phyloP scores from a whole-genome alignment of 2,797 vertebrate species.

The Petrocephalus schoutedeni region DNA sequence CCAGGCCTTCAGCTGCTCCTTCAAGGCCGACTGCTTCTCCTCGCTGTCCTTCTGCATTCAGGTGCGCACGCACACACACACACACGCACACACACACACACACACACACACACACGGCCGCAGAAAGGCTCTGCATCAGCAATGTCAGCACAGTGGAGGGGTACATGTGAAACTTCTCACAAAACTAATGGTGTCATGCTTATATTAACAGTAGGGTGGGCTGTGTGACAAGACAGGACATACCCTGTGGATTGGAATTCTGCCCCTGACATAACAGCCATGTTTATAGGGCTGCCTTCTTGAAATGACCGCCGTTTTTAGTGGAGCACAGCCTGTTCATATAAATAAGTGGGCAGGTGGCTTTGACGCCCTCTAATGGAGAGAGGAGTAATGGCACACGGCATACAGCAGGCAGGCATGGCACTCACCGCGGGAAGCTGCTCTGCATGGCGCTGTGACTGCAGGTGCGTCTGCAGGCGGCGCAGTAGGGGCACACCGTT shows the following conservation, averaged over 20 bases:
- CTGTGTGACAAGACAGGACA: neutral
- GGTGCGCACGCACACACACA: constrained; percentile 26
- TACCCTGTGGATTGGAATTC: neutral
- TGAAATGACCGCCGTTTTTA: neutral
- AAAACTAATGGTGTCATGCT: neutral
- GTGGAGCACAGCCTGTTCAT: neutral
- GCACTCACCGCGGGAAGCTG: constrained; percentile 51
- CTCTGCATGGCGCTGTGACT: constrained; percentile 90
- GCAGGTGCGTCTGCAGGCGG: constrained; percentile 91
- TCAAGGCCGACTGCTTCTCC: constrained; percentile 87
- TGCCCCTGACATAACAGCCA: neutral
- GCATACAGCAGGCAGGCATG: neutral
- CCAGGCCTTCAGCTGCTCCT: constrained; percentile 98
- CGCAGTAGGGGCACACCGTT: constrained; percentile 93
- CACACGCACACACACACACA: neutral
- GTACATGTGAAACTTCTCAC: neutral
- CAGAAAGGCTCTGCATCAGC: neutral
- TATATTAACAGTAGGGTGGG: neutral
- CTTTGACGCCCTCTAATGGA: neutral
- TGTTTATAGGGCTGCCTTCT: neutral
- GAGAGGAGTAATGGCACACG: neutral
- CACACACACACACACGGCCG: neutral
- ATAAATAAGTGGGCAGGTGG: neutral
- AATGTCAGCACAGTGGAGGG: neutral
- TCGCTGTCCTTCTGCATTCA: constrained; percentile 78